Conservation (phyloP, 2,113 vertebrate species). For the Leucoraja erinaceus region DNA sequence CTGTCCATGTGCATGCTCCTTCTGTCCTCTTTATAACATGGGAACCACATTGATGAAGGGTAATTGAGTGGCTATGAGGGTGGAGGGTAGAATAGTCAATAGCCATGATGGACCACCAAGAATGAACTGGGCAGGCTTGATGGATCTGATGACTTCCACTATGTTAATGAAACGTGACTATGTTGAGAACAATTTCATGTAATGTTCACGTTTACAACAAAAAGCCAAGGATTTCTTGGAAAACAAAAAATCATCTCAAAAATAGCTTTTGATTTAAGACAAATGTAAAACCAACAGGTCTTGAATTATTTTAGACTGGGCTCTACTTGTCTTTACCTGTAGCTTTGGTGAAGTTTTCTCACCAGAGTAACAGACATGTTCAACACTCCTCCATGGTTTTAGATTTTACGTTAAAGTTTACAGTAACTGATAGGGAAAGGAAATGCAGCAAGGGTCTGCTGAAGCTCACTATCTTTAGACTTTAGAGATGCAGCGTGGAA, state of each 20-base stretch:
- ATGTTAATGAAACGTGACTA: not conserved
- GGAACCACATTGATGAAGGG: not conserved
- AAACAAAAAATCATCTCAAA: not conserved
- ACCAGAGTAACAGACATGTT: not conserved
- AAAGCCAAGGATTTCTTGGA: not conserved
- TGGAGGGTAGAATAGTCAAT: not conserved
- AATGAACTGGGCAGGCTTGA: not conserved
- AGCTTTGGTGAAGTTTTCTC: not conserved
- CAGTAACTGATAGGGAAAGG: not conserved
- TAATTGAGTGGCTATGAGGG: not conserved
- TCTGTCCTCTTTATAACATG: not conserved
- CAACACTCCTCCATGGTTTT: no score
- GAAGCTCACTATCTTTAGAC: no score
- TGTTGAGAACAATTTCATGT: not conserved
- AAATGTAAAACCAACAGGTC: not conserved
- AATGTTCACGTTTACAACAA: not conserved
- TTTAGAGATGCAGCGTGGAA: no score
- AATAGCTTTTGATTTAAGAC: not conserved
- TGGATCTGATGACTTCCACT: not conserved
- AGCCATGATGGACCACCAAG: not conserved
- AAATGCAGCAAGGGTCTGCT: not conserved
- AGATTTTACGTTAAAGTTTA: not conserved
- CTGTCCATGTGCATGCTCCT: not conserved
- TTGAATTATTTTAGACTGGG: not conserved
- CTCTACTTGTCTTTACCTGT: no score